These are phyloP conservation scores for Thryonomys swinderianus DNA, from an alignment of 2,113 vertebrate genomes.

Conservation along the genomic window DNA sequence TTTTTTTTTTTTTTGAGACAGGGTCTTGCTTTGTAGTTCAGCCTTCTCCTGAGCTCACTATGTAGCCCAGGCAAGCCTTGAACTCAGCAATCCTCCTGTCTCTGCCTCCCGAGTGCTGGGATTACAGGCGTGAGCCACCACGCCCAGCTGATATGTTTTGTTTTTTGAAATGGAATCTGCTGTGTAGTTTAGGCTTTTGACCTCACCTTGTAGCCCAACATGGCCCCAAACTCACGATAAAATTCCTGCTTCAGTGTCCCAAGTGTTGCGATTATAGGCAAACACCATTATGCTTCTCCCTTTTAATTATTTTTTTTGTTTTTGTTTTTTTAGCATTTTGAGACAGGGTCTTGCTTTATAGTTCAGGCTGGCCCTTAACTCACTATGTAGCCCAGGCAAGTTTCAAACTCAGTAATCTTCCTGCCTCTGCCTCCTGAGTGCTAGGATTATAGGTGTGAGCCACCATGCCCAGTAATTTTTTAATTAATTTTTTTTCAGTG, in stretches of 20 bases:
- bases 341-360: neutral
- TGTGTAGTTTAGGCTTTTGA: neutral
- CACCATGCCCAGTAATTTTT: neutral
- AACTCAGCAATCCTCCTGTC: too few species aligned
- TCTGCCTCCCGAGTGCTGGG: too few species aligned
- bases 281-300: neutral
- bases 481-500: too few species aligned
- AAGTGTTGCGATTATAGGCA: neutral
- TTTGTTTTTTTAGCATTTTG: too few species aligned
- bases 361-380: too few species aligned
- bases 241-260: neutral
- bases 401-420: neutral
- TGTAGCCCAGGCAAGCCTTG: too few species aligned
- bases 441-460: neutral
- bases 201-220: neutral
- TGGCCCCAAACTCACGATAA: neutral
- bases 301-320: neutral
- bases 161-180: too few species aligned
- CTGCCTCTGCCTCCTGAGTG: neutral
- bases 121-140: too few species aligned
- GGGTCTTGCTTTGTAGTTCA: too few species aligned
- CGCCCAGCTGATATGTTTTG: too few species aligned
- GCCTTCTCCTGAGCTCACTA: too few species aligned
- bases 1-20: too few species aligned
- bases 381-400: neutral